Percentiles rank a stretch among this genome's conserved stretches.
These are phyloP conservation scores for Dendropsophus ebraccatus DNA, from an alignment of 2,113 vertebrate species.

Conservation along the genomic window DNA sequence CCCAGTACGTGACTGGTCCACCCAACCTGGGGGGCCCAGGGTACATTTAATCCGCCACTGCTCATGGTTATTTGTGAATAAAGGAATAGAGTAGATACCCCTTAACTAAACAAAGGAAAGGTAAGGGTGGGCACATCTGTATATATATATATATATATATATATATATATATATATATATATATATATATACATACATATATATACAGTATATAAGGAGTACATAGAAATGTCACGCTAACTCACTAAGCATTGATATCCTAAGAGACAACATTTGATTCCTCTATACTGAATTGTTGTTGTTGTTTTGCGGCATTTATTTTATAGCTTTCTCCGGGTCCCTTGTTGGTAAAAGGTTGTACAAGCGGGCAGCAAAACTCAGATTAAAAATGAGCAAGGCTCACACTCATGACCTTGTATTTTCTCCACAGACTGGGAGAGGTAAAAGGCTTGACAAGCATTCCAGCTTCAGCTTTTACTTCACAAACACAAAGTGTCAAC, in stretches of 20 bases:
- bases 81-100: too few species aligned
- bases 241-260: neutral
- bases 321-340: neutral
- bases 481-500: conserved; percentile 39
- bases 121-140: too few species aligned
- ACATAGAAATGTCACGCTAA: neutral
- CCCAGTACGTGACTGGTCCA: too few species aligned
- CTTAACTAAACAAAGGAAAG: too few species aligned
- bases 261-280: neutral
- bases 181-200: too few species aligned
- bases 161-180: too few species aligned
- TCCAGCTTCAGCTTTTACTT: neutral
- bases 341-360: conserved; percentile 3
- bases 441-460: conserved; percentile 28
- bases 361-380: neutral
- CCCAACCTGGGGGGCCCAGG: too few species aligned
- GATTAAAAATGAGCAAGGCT: conserved; percentile 27
- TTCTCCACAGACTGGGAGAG: neutral
- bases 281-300: neutral
- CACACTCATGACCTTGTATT: conserved; percentile 26
- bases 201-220: too few species aligned
- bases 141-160: too few species aligned
- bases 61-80: too few species aligned
- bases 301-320: neutral
- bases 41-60: too few species aligned